phyloP scores from a whole-genome alignment of 1,140 invertebrate genomes.

The Riptortus pedestris region DNA sequence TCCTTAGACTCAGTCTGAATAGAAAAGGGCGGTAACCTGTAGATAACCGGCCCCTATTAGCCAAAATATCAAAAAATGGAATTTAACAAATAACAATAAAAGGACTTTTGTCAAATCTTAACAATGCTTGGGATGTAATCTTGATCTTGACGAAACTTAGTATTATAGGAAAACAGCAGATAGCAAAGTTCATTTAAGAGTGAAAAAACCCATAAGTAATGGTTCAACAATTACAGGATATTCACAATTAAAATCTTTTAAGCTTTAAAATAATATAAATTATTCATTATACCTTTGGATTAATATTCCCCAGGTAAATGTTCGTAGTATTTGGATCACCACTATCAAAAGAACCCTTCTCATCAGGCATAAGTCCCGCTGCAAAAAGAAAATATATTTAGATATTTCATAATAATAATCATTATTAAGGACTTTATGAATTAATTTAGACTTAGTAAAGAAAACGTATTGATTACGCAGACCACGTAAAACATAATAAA shows the following conservation, averaged over 20 bases:
- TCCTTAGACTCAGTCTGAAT: no score
- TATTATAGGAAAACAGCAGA: no score
- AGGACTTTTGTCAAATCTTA: no score
- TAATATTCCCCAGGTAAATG: constrained; percentile 92
- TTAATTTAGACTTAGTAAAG: not conserved
- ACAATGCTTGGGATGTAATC: not conserved
- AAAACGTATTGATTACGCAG: not conserved
- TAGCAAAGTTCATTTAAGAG: no score
- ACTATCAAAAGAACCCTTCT: constrained; percentile 73
- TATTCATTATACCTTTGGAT: constrained; percentile 67
- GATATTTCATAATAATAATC: not conserved
- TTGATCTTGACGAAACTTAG: no score
- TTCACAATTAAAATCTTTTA: not conserved
- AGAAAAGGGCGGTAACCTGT: no score
- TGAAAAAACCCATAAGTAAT: no score
- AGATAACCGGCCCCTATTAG: no score
- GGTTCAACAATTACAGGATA: no score
- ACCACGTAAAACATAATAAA: constrained; percentile 16
- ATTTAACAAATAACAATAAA: no score
- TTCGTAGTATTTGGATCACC: constrained; percentile 97
- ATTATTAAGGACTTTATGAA: no score
- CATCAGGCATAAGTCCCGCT: constrained; percentile 29
- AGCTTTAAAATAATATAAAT: not conserved
- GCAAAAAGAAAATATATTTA: constrained; percentile 13
- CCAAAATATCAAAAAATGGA: no score